Base-by-base conservation (phyloP, 92 coral and sea anemone genomes). In the Zoanthus gigantus region DNA sequence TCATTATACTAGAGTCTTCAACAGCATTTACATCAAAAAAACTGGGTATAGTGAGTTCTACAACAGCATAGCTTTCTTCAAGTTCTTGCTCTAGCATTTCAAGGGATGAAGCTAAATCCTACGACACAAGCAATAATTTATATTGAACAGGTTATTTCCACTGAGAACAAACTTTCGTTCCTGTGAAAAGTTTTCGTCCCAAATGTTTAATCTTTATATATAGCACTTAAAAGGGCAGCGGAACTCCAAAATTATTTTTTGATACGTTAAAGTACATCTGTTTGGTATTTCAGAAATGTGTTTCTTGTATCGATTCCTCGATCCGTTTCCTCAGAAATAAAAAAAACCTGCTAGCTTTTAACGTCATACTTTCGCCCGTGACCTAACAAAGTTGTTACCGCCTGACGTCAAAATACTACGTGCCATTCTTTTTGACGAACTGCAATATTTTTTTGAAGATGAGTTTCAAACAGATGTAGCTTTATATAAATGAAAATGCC, bases 41-140 rank as follows among this genome's bases (percentile, higher is more conserved):
- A 46, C 85, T 45, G 47, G 85, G 85, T 45, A 81, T 42, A 42
- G 42, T 71, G 44, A 81, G 50, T 54, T 76, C 79, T 5, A 28
- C 76, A 2, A 72, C 83, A 61, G 71, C 89, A 17, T 78, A 86
- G 32, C 83, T 88, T 47, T 89, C 94, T 63, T 91, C 89, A 54
- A 95, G 90, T n/a, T 88, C 61, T 76, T 83, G 88, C 37, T 93
- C 92, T 1, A 95, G 93, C 37, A 85, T 93, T 53, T 91, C 94
- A 46, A 95, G 92, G 23, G 54, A 47, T 18, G 53, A 53, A 30
- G 84, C 90, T 10, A 91, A 54, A 17, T 82, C 91, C 98, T 95
- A 71, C 30, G 9, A 60, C 44, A 18, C 42, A 89, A 63, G 17
- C 68, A 56, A 15, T 5, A 29, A 16, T 37, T 37, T 37, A 54